Base-by-base conservation (phyloP, 2,113 vertebrate species). In the Lepidothrix coronata region DNA sequence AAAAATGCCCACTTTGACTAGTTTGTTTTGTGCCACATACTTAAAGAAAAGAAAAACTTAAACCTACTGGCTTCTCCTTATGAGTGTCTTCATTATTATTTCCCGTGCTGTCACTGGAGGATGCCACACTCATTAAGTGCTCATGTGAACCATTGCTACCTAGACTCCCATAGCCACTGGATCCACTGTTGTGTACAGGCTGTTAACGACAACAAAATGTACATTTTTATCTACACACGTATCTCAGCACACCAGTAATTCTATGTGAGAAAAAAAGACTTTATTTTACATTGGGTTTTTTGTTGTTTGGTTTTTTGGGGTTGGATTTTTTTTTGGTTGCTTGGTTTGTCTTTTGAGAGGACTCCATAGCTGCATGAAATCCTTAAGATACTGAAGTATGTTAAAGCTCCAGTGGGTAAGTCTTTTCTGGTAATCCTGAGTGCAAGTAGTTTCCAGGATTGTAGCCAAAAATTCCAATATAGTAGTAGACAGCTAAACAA, bases 131-230 rank as follows among this genome's bases (percentile, higher is more conserved):
- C 97, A 99, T 97, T 74, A 98, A 97, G 35, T 98, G 98, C 68
- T 99, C 99, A 2, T 99, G 99, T 24, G 99, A 99, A 48, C 99
- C 99, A 8, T 99, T 99, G 98, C 99, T 99, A 61, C 98, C 99
- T 44, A 99, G 97, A 96, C 99, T 99, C 43, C 99, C 98, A 7
- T 99, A 99, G 88, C 99, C 99, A 16, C 99, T 99, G 95, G 99
- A 99, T 95, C 99, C 98, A 33, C 99, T 98, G 93, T 99, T 99
- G 94, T 99, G 98, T 43, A 99, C 98, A 8, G 99, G 99, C 99
- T 99, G 95, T 16, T 59, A 75, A 94, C 24, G 93, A 76, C 22
- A 92, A 92, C 0, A 75, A 66, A 14, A 91, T 3, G 55, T 2
- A 94, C 5, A 49, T 6, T 51, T 8, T 49, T 3, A 43, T 28